Base-by-base conservation (phyloP, 2,113 vertebrate genomes). In the Sclerurus mexicanus region DNA sequence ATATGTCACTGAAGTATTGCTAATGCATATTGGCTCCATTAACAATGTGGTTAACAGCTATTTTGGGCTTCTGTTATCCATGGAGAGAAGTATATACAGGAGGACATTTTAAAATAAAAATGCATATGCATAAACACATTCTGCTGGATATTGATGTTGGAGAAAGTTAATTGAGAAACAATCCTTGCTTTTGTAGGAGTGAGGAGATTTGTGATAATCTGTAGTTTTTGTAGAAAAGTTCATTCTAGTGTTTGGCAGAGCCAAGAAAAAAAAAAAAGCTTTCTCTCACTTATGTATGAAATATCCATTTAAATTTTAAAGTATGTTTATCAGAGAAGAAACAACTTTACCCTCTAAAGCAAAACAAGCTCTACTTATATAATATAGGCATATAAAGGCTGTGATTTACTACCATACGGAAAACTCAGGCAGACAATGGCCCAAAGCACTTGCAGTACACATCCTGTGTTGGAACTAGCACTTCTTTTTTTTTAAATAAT, bases 121-220 rank as follows among this genome's bases (percentile, higher is more conserved):
- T 47, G 18, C 25, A 62, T 68, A 90, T 9, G 10, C 17, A 84
- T 47, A 89, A 86, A 85, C 24, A 67, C 31, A 59, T 78, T 86
- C 69, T 77, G 19, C 13, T 53, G 23, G 56, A 67, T 80, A 60
- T 17, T 58, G 49, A 71, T 66, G 46, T 14, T 33, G 68, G 25
- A 66, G 44, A 90, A 9, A 83, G 14, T 20, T 93, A 88, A 69
- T 28, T 77, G 55, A 90, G 42, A 94, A 95, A 84, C 7, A 80
- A 58, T 31, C 12, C 23, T 85, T 83, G 23, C 42, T 78, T 84
- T 85, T 72, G 39, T 49, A 72, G 15, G 18, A 31, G 24, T 75
- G 44, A 92, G 40, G 35, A 56, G 15, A 74, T 71, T 67, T 52
- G 30, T 78, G 69, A 75, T 67, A 81, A 81, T 35, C 39, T 68